Evolutionary conservation across 2,797 vertebrate genomes (phyloP).

Genomic region (Tragelaphus eurycerus): DNA sequence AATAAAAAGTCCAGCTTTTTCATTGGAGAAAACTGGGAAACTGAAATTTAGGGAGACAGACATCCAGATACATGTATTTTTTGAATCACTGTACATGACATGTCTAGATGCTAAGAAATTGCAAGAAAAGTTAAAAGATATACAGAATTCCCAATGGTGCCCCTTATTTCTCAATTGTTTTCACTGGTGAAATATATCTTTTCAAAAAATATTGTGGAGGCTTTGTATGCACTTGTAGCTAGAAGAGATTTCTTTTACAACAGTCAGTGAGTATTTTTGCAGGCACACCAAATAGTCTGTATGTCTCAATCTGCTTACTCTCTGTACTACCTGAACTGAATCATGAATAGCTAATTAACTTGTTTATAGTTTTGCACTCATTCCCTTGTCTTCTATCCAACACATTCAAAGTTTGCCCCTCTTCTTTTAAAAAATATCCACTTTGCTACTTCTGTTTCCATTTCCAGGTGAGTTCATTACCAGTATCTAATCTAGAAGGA

Average conservation of each 20-base stretch:
- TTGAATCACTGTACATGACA: background rate
- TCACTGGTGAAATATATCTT: slow-evolving; percentile 14
- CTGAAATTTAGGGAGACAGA: background rate
- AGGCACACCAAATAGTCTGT: background rate
- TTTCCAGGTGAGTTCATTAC: background rate
- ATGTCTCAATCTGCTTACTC: background rate
- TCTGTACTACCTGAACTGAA: background rate
- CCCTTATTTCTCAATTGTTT: slow-evolving; percentile 42
- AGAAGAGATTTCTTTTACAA: background rate
- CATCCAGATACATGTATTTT: background rate
- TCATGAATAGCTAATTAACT: slow-evolving; percentile 22
- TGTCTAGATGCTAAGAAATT: slow-evolving; percentile 24
- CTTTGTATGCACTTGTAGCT: background rate
- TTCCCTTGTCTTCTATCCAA: background rate
- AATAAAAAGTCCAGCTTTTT: slow-evolving; percentile 24
- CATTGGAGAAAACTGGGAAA: background rate
- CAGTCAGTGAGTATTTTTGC: background rate
- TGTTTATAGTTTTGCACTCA: background rate
- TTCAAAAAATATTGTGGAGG: background rate
- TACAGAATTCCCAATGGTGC: background rate
- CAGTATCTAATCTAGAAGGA: background rate
- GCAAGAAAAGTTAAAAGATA: background rate
- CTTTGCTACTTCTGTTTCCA: background rate
- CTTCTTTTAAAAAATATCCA: background rate
- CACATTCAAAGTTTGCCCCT: background rate